A percentile compares a stretch with the other conserved stretches of the same genome.
Evolutionary conservation across 1,140 invertebrate species (phyloP).

Genomic region (Papilio glaucus): DNA sequence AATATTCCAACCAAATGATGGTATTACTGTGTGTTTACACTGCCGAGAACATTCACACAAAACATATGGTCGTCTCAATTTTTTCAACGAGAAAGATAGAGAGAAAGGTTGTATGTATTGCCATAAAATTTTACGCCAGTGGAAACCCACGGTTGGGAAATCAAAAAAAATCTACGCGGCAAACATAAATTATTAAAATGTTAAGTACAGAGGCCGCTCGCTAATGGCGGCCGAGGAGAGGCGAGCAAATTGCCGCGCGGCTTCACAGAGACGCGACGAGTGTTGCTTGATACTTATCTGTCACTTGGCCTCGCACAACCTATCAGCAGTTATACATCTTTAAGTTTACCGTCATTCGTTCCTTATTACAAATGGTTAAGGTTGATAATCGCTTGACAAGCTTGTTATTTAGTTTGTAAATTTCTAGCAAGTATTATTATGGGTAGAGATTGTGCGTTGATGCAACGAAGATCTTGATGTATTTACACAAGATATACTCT

Average conservation of each 20-base stretch:
- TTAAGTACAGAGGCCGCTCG: constrained; percentile 12
- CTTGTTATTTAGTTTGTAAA: background rate
- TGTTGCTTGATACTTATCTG: constrained; percentile 67
- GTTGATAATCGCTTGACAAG: background rate
- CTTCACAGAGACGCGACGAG: constrained; percentile 58
- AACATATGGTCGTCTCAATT: too few species aligned
- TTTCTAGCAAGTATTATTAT: background rate
- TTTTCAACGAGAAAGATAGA: too few species aligned
- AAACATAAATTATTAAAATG: constrained; percentile 14
- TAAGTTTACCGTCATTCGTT: constrained; percentile 37
- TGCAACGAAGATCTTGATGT: background rate
- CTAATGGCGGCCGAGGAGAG: background rate
- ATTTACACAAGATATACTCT: background rate
- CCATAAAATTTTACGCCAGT: too few species aligned
- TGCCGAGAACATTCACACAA: too few species aligned
- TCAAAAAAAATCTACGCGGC: background rate
- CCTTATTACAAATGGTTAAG: constrained; percentile 38
- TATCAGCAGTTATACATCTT: constrained; percentile 51
- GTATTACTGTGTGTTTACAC: too few species aligned
- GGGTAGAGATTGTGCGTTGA: background rate
- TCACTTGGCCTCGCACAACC: constrained; percentile 64
- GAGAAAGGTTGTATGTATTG: too few species aligned
- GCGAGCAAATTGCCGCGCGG: constrained; percentile 57
- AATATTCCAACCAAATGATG: too few species aligned
- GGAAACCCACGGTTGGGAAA: too few species aligned